A percentile compares a stretch with the other conserved stretches of the same genome.
phyloP scores from a whole-genome alignment of 2,888 invertebrate genomes.

The Cremastinae sp. region DNA sequence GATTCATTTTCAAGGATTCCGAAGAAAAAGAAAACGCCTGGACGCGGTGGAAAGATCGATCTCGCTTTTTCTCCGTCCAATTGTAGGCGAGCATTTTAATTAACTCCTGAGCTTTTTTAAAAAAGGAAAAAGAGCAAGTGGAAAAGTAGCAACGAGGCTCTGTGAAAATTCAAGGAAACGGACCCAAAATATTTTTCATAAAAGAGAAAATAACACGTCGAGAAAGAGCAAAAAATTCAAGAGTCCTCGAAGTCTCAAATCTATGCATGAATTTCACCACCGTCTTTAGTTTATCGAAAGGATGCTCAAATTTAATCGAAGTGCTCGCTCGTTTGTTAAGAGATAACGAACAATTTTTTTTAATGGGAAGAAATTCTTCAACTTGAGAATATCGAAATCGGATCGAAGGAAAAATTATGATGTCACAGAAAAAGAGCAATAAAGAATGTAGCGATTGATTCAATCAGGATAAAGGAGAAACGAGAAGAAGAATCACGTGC shows the following conservation, averaged over 20 bases:
- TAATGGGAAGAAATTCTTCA: too few species aligned
- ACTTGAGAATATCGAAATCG: background rate
- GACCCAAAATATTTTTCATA: constrained; percentile 26
- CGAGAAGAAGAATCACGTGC: background rate
- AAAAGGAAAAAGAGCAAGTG: background rate
- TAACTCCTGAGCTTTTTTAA: background rate
- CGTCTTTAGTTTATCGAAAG: constrained; percentile 42
- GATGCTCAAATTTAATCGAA: constrained; percentile 48
- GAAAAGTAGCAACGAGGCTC: constrained; percentile 16
- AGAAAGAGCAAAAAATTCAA: constrained; percentile 21
- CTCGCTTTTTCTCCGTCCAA: background rate
- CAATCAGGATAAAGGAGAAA: background rate
- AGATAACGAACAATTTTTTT: background rate
- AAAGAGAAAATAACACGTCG: constrained; percentile 31
- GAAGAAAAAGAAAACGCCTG: too few species aligned
- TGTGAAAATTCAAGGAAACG: constrained; percentile 29
- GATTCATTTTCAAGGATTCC: background rate
- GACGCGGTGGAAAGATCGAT: background rate
- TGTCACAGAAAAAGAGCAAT: too few species aligned
- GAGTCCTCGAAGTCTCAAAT: constrained; percentile 3
- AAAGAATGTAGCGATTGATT: background rate
- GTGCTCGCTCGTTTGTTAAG: constrained; percentile 44
- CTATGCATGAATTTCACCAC: constrained; percentile 19
- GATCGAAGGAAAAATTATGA: background rate
- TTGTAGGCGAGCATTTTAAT: constrained; percentile 7